These are phyloP conservation scores for Phaethon lepturus DNA, from an alignment of 2,113 vertebrate species.

Conservation along the genomic window DNA sequence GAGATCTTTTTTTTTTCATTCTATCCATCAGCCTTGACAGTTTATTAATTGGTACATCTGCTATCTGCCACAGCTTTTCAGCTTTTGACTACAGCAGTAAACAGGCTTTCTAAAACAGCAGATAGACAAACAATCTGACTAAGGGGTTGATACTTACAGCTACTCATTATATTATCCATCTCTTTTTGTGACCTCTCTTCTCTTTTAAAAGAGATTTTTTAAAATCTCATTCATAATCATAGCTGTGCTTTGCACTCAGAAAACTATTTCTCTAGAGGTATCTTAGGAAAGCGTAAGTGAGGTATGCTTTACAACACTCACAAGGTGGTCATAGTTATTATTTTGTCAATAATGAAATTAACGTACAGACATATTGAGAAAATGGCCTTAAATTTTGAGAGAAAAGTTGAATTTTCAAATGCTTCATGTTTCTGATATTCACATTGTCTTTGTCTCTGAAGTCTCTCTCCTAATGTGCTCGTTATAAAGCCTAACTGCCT, in stretches of 20 bases:
- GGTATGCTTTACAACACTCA: background rate
- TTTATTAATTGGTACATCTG: conserved; percentile 82
- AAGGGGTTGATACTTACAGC: background rate
- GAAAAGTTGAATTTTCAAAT: background rate
- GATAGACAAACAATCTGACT: conserved; percentile 18
- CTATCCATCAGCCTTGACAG: conserved; percentile 74
- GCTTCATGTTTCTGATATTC: background rate
- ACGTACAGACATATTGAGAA: background rate
- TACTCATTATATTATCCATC: background rate
- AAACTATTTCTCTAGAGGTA: background rate
- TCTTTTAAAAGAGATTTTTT: background rate
- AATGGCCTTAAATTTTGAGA: background rate
- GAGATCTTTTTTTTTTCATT: conserved; percentile 24
- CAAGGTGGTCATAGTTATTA: background rate
- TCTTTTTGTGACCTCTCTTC: background rate
- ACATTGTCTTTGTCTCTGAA: background rate
- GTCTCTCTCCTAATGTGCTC: background rate
- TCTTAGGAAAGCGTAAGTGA: background rate
- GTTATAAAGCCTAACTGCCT: background rate
- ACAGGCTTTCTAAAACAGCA: conserved; percentile 15
- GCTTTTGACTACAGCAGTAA: conserved; percentile 16
- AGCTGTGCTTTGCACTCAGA: background rate
- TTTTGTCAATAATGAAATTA: background rate
- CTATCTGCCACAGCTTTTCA: conserved; percentile 61
- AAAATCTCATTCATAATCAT: background rate